These are phyloP conservation scores for Eurytoma adleriae DNA, from an alignment of 2,888 invertebrate genomes.

Conservation along the genomic window DNA sequence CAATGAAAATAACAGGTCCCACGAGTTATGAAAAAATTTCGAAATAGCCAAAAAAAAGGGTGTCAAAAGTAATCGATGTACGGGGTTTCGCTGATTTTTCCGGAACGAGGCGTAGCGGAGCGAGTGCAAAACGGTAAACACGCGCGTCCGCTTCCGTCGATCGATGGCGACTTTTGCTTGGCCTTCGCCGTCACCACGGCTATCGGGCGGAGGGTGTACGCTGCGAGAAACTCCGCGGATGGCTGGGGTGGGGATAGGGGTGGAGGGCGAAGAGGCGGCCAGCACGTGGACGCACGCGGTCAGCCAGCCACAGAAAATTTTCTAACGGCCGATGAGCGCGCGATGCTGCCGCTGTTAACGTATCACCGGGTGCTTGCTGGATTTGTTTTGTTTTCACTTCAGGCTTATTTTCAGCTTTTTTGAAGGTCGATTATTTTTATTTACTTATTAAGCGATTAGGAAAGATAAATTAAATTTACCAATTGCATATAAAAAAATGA, in stretches of 20 bases:
- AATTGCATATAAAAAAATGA: too few relatives aligned
- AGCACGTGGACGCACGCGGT: slow-evolving; percentile 27
- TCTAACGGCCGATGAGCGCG: neutral
- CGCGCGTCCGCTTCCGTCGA: neutral
- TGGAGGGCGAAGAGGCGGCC: neutral
- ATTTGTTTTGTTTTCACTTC: too few relatives aligned
- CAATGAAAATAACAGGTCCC: too few relatives aligned
- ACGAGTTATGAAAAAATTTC: neutral
- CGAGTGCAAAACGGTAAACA: neutral
- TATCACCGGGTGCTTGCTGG: too few relatives aligned
- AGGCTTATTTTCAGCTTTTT: too few relatives aligned
- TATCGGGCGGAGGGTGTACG: neutral
- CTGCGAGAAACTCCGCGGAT: neutral
- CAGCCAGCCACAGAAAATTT: too few relatives aligned
- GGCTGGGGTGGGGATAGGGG: neutral
- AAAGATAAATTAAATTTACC: too few relatives aligned
- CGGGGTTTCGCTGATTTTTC: too few relatives aligned
- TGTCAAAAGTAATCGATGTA: neutral
- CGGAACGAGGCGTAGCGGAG: too few relatives aligned
- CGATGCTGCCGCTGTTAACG: neutral
- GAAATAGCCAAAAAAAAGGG: neutral
- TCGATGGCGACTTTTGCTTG: slow-evolving; percentile 38
- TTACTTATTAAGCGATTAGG: too few relatives aligned
- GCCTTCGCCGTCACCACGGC: neutral
- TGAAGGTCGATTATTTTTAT: too few relatives aligned